Conservation (phyloP, 2,888 invertebrate genomes). For the Hecatera dysodea region DNA sequence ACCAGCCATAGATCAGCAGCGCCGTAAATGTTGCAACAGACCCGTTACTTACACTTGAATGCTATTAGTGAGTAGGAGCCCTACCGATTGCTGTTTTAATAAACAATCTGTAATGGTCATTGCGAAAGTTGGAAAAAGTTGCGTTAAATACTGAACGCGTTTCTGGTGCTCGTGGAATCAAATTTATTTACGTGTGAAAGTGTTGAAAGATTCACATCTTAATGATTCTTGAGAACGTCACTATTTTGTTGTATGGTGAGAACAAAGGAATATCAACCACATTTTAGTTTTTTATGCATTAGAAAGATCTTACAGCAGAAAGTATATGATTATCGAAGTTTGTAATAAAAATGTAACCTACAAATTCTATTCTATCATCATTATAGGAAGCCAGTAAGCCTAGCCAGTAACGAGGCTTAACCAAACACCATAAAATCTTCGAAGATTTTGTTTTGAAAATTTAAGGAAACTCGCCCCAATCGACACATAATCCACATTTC, state of each 20-base stretch:
- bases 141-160: not conserved
- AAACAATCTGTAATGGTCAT: conserved; percentile 33
- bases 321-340: not conserved
- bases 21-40: conserved; percentile 56
- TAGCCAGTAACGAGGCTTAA: conserved; percentile 4
- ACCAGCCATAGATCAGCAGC: conserved; percentile 51
- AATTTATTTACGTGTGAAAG: not conserved
- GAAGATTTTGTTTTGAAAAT: conserved; percentile 32
- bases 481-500: conserved; percentile 53
- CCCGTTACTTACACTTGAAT: conserved; percentile 26
- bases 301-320: too few species aligned
- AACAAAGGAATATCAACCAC: not conserved
- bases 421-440: conserved; percentile 15
- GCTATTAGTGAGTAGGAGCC: conserved; percentile 36
- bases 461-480: conserved; percentile 45
- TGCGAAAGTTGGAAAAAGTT: conserved; percentile 8
- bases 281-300: not conserved
- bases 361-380: not conserved
- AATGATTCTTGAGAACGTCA: not conserved
- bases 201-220: not conserved
- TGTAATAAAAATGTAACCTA: not conserved
- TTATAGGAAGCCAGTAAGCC: conserved; percentile 4
- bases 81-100: conserved; percentile 22
- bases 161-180: not conserved
- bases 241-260: too few species aligned